These are phyloP conservation scores for Argopecten irradians DNA, from an alignment of 1,140 invertebrate species.

Conservation along the genomic window DNA sequence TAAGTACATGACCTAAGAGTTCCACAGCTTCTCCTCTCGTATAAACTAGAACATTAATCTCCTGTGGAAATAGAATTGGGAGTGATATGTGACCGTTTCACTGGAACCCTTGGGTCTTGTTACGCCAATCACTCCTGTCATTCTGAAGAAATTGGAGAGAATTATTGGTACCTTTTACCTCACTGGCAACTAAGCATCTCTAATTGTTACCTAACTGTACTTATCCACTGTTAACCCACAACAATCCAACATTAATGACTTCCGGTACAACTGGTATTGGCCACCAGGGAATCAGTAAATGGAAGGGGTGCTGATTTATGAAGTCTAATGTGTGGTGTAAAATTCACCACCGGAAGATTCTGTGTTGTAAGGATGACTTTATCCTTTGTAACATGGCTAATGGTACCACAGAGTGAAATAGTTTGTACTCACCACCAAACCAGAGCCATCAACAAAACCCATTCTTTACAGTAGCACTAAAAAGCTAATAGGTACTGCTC, in stretches of 20 bases:
- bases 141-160: not conserved
- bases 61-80: no score
- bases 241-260: not conserved
- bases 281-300: not conserved
- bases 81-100: no score
- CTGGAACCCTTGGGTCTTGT: not conserved
- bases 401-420: not conserved
- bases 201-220: not conserved
- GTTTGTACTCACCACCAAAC: not conserved
- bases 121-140: not conserved
- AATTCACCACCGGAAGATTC: not conserved
- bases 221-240: not conserved
- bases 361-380: not conserved
- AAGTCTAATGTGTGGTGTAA: not conserved
- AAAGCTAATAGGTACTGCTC: not conserved
- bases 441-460: not conserved
- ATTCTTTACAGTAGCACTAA: not conserved
- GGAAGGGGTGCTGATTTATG: not conserved
- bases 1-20: no score
- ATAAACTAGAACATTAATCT: no score
- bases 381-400: not conserved
- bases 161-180: not conserved
- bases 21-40: no score
- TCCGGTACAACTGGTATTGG: not conserved
- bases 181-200: not conserved